Evolutionary conservation across 2,113 vertebrate species (phyloP).

Genomic region (sheep (Ovis aries)): DNA sequence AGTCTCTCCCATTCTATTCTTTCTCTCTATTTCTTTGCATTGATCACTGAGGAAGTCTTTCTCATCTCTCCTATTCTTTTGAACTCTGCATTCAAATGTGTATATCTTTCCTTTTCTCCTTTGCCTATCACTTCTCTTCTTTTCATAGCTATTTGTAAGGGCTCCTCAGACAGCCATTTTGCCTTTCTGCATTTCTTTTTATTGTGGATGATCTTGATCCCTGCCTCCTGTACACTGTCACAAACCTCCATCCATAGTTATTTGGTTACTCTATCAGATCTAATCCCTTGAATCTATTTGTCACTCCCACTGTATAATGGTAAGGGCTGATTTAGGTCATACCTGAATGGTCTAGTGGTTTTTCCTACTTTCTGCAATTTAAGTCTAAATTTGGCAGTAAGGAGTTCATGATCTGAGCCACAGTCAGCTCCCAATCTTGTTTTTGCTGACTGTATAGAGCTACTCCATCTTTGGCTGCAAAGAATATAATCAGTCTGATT

Average conservation of each 20-base stretch:
- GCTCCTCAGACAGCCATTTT: background rate
- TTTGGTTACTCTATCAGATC: background rate
- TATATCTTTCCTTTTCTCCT: background rate
- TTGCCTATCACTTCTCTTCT: background rate
- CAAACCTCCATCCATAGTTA: background rate
- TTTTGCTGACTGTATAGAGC: background rate
- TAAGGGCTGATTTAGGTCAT: background rate
- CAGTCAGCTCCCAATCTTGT: background rate
- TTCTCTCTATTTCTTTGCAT: background rate
- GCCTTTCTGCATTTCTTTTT: background rate
- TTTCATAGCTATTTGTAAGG: background rate
- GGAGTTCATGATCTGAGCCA: background rate
- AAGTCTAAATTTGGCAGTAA: background rate
- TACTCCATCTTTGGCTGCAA: background rate
- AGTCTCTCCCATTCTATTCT: background rate
- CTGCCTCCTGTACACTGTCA: background rate
- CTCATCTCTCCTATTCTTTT: background rate
- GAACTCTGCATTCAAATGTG: background rate
- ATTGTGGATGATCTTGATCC: background rate
- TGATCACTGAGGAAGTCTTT: background rate
- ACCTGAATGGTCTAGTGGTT: background rate
- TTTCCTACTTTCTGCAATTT: background rate
- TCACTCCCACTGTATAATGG: background rate
- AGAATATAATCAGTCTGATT: background rate
- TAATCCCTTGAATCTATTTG: background rate